These are phyloP conservation scores for Smithornis capensis DNA, from an alignment of 2,113 vertebrate genomes.

Conservation along the genomic window DNA sequence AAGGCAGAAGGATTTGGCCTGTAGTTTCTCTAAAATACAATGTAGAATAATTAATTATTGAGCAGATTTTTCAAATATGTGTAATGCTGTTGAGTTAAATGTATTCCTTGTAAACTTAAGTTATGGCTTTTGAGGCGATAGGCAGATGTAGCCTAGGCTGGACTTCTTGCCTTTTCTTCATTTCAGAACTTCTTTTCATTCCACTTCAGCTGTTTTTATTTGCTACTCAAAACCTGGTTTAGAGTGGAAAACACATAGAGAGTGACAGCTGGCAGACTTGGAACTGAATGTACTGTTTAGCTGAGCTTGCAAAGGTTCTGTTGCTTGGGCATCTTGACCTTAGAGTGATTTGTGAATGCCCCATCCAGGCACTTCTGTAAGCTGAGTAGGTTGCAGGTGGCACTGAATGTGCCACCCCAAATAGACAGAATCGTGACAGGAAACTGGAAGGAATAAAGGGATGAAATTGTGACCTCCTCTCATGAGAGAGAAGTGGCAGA, in stretches of 20 bases:
- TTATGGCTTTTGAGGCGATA: neutral
- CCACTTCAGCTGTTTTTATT: neutral
- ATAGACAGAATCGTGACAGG: neutral
- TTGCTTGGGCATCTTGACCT: neutral
- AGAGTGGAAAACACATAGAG: neutral
- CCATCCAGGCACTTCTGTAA: neutral
- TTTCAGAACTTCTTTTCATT: conserved; percentile 1
- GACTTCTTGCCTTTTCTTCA: neutral
- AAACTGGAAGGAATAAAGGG: neutral
- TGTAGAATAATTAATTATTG: neutral
- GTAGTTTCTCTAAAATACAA: neutral
- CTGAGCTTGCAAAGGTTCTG: neutral
- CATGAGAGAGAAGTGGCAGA: neutral
- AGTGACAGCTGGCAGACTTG: neutral
- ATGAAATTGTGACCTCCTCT: neutral
- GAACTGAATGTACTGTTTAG: neutral
- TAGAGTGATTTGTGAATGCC: neutral
- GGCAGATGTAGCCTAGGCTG: neutral
- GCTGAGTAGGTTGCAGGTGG: neutral
- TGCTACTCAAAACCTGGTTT: neutral
- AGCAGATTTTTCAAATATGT: neutral
- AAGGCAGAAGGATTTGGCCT: neutral
- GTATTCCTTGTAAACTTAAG: neutral
- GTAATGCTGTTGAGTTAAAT: neutral
- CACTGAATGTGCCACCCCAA: neutral